Evolutionary conservation across 2,113 vertebrate species (phyloP).

Genomic region (Gnathonemus longibarbis): DNA sequence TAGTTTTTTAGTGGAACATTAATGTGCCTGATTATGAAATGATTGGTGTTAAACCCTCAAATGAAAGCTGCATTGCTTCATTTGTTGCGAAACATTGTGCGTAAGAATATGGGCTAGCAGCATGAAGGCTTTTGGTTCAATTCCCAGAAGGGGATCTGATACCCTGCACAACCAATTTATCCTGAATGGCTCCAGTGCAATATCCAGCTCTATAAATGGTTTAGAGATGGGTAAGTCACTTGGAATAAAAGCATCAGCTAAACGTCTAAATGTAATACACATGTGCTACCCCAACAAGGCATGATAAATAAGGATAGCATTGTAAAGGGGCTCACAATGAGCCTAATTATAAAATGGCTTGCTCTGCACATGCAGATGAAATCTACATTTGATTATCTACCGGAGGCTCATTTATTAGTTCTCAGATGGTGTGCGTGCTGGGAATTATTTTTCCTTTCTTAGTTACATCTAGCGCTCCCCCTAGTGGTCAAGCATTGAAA

Average conservation of each 20-base stretch:
- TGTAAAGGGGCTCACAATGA: neutral
- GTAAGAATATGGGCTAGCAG: neutral
- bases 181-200: neutral
- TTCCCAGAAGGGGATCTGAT: neutral
- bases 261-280: neutral
- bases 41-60: neutral
- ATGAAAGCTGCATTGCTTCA: neutral
- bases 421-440: neutral
- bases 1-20: neutral
- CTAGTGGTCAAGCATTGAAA: slow-evolving; percentile 17
- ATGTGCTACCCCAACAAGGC: neutral
- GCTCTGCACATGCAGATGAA: neutral
- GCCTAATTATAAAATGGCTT: neutral
- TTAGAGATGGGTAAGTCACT: neutral
- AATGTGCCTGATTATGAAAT: neutral
- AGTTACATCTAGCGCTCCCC: slow-evolving; percentile 11
- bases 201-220: neutral
- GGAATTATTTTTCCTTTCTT: neutral
- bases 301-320: neutral
- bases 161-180: neutral
- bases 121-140: neutral
- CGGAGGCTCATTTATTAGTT: neutral
- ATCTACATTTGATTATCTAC: slow-evolving; percentile 13
- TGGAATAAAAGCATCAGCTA: neutral
- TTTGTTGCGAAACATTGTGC: neutral